phyloP scores from a whole-genome alignment of 2,888 invertebrate genomes.

The Napeogenes sylphis region DNA sequence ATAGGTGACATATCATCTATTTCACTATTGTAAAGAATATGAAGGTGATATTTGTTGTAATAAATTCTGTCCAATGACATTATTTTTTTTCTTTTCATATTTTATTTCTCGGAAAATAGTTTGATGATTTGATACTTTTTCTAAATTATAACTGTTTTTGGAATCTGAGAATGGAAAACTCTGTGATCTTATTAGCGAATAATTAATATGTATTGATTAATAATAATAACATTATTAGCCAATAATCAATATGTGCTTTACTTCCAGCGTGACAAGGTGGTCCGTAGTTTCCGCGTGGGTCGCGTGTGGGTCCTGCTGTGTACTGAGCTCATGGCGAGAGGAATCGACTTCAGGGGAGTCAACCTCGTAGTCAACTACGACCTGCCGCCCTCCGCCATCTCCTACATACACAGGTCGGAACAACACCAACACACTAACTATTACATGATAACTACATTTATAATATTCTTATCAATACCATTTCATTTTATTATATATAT shows the following conservation, averaged over 20 bases:
- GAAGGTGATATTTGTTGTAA: no score
- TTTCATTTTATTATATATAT: no score
- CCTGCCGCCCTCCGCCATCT: constrained; percentile 92
- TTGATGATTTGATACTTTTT: background rate
- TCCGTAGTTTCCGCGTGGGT: constrained; percentile 93
- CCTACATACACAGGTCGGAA: constrained; percentile 90
- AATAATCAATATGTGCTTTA: background rate
- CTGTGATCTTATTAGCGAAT: no score
- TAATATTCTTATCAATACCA: no score
- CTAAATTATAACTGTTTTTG: background rate
- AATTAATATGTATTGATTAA: no score
- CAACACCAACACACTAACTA: background rate
- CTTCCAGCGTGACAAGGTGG: constrained; percentile 91
- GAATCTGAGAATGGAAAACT: background rate
- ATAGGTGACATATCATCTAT: no score
- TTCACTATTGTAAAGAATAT: no score
- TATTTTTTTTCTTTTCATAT: no score
- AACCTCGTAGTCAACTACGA: constrained; percentile 98
- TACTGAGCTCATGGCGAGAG: constrained; percentile 97
- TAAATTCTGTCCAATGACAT: no score
- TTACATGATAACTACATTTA: background rate
- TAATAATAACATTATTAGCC: no score
- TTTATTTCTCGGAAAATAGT: background rate
- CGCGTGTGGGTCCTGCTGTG: constrained; percentile 97
- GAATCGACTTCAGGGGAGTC: constrained; percentile 97